Conservation (phyloP, 2,113 vertebrate species). For the Peromyscus maniculatus region DNA sequence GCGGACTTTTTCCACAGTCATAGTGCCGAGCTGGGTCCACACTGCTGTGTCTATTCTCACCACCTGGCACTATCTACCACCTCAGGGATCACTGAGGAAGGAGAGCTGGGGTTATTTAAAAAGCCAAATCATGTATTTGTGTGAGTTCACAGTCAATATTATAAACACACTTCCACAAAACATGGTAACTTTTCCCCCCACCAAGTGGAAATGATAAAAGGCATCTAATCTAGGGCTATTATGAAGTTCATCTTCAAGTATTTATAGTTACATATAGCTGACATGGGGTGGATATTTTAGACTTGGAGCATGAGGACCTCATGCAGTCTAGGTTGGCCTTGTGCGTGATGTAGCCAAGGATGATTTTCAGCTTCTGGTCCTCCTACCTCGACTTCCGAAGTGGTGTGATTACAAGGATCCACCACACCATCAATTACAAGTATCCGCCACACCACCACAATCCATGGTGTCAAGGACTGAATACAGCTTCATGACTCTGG, state of each 20-base stretch:
- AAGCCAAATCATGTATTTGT: not conserved
- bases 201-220: not conserved
- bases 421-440: not conserved
- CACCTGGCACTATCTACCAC: not conserved
- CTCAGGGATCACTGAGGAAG: not conserved
- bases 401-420: not conserved
- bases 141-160: slow-evolving; percentile 7
- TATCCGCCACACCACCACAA: not conserved
- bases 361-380: not conserved
- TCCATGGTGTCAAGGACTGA: not conserved
- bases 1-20: not conserved
- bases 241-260: not conserved
- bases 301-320: not conserved
- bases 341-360: not conserved
- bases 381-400: not conserved
- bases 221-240: not conserved
- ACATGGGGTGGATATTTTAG: not conserved
- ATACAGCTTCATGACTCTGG: not conserved
- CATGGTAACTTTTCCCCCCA: not conserved
- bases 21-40: not conserved
- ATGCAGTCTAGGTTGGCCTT: not conserved
- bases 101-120: not conserved
- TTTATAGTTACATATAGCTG: not conserved
- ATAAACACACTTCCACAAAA: slow-evolving; percentile 1
- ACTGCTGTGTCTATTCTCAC: not conserved